Conservation (phyloP, 2,797 vertebrate species). For the Amblyraja radiata region DNA sequence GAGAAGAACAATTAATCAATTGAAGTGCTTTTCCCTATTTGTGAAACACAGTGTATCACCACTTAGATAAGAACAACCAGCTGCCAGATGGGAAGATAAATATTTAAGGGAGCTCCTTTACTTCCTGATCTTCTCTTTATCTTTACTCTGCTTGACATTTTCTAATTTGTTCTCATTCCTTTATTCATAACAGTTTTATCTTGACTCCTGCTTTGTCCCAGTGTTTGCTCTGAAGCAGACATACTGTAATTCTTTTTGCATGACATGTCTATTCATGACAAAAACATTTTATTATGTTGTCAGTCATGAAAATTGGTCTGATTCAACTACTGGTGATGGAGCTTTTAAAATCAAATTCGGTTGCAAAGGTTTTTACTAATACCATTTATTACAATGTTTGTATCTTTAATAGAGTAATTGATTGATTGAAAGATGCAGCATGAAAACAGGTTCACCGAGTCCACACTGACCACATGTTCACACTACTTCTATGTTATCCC, state of each 20-base stretch:
- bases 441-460: too few species aligned
- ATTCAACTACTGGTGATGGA: not conserved
- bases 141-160: not conserved
- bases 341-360: not conserved
- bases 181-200: not conserved
- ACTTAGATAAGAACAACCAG: not conserved
- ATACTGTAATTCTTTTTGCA: not conserved
- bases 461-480: too few species aligned
- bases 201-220: not conserved
- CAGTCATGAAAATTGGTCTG: not conserved
- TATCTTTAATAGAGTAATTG: not conserved
- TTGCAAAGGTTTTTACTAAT: not conserved
- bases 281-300: not conserved
- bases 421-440: too few species aligned
- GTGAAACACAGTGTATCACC: not conserved
- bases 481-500: too few species aligned
- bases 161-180: not conserved
- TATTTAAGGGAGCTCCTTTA: not conserved
- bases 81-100: not conserved
- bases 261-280: not conserved
- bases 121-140: not conserved
- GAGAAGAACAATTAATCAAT: not conserved
- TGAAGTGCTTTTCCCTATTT: not conserved
- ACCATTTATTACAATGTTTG: not conserved
- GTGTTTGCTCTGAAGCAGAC: not conserved